A percentile compares a stretch with the other conserved stretches of the same genome.
Evolutionary conservation across 2,888 invertebrate genomes (phyloP).

Genomic region (Latrodectus hesperus): DNA sequence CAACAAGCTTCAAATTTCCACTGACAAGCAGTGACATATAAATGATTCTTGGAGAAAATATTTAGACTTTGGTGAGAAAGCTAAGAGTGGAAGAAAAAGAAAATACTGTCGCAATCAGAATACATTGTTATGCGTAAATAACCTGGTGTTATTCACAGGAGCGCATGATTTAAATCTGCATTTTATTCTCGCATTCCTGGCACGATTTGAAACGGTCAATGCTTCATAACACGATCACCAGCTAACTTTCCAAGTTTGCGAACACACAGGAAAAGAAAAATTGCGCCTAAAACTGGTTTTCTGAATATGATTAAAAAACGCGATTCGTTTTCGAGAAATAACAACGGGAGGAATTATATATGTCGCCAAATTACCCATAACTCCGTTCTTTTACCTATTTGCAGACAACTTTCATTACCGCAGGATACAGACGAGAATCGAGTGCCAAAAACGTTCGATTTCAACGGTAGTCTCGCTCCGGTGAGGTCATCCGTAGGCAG

Average conservation of each 20-base stretch:
- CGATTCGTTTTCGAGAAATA: conserved; percentile 6
- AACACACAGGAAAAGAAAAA: conserved; percentile 12
- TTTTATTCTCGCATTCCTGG: not conserved
- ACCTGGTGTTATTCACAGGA: not conserved
- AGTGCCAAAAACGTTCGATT: too few relatives aligned
- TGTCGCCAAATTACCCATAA: not conserved
- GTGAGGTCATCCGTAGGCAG: conserved; percentile 59
- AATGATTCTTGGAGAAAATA: not conserved
- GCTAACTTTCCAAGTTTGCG: not conserved
- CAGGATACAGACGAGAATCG: too few relatives aligned
- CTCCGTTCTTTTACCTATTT: too few relatives aligned
- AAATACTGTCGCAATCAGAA: not conserved
- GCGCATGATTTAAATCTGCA: not conserved
- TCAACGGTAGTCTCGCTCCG: not conserved
- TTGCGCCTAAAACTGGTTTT: conserved; percentile 32
- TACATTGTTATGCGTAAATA: not conserved
- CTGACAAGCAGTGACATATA: too few relatives aligned
- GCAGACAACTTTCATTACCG: too few relatives aligned
- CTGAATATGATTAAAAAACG: conserved; percentile 29
- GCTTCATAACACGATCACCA: conserved; percentile 16
- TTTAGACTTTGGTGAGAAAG: not conserved
- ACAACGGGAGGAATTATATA: not conserved
- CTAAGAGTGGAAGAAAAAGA: not conserved
- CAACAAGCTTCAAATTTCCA: too few relatives aligned
- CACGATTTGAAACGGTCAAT: conserved; percentile 37